Conservation (phyloP, 2,888 invertebrate species). For the Lasioglossum morio region DNA sequence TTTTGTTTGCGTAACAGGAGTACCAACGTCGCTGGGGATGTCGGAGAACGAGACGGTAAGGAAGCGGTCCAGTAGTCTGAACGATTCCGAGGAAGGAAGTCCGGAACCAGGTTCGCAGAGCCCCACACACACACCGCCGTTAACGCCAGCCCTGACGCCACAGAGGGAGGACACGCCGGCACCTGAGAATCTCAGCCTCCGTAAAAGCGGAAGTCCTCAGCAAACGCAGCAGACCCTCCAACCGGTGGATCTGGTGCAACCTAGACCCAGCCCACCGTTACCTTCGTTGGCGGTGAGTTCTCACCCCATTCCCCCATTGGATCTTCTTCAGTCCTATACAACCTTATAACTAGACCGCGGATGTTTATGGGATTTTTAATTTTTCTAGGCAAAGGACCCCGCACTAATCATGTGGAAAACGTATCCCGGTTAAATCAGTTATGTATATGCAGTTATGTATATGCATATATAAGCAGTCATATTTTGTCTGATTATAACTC, state of each 20-base stretch:
- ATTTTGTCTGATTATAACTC: too few relatives aligned
- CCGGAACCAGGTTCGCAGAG: conserved; percentile 80
- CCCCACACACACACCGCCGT: conserved; percentile 80
- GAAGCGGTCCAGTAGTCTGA: conserved; percentile 78
- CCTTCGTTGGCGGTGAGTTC: conserved; percentile 78
- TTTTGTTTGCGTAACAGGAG: conserved; percentile 11
- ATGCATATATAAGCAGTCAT: too few relatives aligned
- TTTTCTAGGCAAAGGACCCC: too few relatives aligned
- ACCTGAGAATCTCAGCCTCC: conserved; percentile 93
- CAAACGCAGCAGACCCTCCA: conserved; percentile 78
- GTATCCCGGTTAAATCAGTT: too few relatives aligned
- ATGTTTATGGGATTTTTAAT: too few relatives aligned
- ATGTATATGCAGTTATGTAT: too few relatives aligned
- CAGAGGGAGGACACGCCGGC: conserved; percentile 85
- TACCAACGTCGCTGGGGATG: conserved; percentile 59
- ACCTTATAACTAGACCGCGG: neutral
- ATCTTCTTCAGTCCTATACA: neutral
- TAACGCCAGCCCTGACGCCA: conserved; percentile 79
- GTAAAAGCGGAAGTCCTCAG: conserved; percentile 86
- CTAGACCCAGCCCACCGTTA: conserved; percentile 80
- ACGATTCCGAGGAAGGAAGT: conserved; percentile 82
- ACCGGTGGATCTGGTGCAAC: conserved; percentile 80
- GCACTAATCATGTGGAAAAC: too few relatives aligned
- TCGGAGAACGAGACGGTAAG: conserved; percentile 70
- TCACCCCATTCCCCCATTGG: neutral